A percentile compares a stretch with the other conserved stretches of the same genome.
Conservation (phyloP, 2,888 invertebrate species). For the Catocala sponsa region DNA sequence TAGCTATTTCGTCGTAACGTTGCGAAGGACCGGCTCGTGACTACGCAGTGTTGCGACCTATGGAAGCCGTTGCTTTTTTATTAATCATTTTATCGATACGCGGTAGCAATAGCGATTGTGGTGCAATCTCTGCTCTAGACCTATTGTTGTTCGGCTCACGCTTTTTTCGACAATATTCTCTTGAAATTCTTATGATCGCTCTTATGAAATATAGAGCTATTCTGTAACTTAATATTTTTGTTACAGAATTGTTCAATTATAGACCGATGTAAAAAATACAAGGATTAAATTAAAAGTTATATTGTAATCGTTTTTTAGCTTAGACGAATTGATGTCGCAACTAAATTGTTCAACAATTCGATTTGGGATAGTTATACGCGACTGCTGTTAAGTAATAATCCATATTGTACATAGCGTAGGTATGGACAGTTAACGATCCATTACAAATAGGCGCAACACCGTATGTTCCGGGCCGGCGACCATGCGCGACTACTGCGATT, state of each 20-base stretch:
- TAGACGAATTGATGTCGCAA: not conserved
- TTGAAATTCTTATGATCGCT: conserved; percentile 45
- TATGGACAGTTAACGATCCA: conserved; percentile 34
- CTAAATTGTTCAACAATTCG: not conserved
- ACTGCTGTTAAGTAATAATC: no score
- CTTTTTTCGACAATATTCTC: conserved; percentile 56
- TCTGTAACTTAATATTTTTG: conserved; percentile 19
- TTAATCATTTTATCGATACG: conserved; percentile 63
- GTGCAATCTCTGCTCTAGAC: conserved; percentile 61
- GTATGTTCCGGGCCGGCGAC: conserved; percentile 57
- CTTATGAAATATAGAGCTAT: conserved; percentile 45
- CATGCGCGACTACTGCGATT: conserved; percentile 64
- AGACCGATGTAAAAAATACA: conserved; percentile 8
- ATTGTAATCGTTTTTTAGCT: conserved; percentile 3
- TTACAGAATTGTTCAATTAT: conserved; percentile 26
- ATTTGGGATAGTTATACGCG: not conserved
- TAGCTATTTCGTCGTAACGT: conserved; percentile 58
- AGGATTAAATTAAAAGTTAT: conserved; percentile 3
- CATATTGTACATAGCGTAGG: conserved; percentile 19
- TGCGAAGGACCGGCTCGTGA: conserved; percentile 64
- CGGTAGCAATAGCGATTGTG: conserved; percentile 58
- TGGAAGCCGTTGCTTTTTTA: conserved; percentile 58
- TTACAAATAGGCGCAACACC: conserved; percentile 35
- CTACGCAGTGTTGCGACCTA: conserved; percentile 63
- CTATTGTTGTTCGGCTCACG: conserved; percentile 64